Base-by-base conservation (phyloP, 2,888 invertebrate species). In the Thymelicus lineola region DNA sequence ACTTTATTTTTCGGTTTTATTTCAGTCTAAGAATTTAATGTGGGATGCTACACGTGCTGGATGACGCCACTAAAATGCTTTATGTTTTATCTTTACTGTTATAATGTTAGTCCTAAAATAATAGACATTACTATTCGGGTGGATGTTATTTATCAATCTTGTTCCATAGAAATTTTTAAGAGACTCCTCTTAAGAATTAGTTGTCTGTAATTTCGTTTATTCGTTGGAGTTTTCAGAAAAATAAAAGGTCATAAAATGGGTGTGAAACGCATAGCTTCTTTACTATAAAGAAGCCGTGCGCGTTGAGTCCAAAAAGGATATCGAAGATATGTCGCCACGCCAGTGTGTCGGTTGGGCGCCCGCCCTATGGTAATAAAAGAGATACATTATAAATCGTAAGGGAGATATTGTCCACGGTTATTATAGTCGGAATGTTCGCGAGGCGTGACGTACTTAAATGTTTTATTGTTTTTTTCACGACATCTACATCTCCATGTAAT, bases 381-480 rank as follows among this genome's bases (percentile, higher is more conserved):
- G 76, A 77, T 77, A 77, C 85, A 90, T 90, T 88, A 89, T 89
- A 90, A 90, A 90, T 89, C 84, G 89, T 81, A 85, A 86, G 87
- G 83, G 86, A 85, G 85, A 83, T 86, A 87, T 85, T 85, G 87
- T 84, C 82, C 83, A 81, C 79, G 82, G 86, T 83, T 80, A 86
- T 88, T 86, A 86, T 81, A 79, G 80, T 79, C 84, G 82, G 85
- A 85, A 86, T 83, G 85, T 80, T 78, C 82, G 84, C 82, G 79
- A 80, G 84, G 86, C 89, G 88, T 88, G 87, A 82, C 86, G 89
- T 86, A 86, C 79, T 90, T 89, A 89, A 89, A 88, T 83, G 74
- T 89, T 90, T 90, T 90, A 90, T 89, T 89, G 89, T 87, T 82
- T 82, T 28, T 87, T 89, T 89, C 86, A 89, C 86, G 87, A 77